phyloP scores from a whole-genome alignment of 2,888 invertebrate genomes.

The Ormia ochracea region DNA sequence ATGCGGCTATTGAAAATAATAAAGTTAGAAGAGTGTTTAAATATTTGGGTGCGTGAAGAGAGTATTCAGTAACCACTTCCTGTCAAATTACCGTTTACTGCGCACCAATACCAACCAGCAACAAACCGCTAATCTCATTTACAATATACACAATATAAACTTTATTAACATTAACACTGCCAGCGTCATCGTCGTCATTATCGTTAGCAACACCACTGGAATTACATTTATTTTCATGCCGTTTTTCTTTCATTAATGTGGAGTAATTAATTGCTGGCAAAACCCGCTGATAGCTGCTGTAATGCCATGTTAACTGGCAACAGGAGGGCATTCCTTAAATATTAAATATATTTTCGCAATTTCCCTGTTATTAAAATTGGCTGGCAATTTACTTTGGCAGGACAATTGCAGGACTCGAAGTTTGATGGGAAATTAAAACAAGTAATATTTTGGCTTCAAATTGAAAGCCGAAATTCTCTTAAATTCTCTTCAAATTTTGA shows the following conservation, averaged over 20 bases:
- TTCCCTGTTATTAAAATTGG: too few species aligned
- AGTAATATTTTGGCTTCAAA: too few species aligned
- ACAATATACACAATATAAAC: constrained; percentile 33
- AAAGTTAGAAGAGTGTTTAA: not conserved
- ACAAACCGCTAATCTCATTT: constrained; percentile 24
- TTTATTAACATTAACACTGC: constrained; percentile 34
- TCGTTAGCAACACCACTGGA: constrained; percentile 25
- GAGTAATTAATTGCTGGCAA: constrained; percentile 42
- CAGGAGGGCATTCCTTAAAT: not conserved
- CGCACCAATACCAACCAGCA: not conserved
- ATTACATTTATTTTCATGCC: constrained; percentile 29
- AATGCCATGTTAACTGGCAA: not conserved
- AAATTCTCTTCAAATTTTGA: too few species aligned
- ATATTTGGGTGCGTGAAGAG: not conserved
- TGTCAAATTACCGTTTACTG: not conserved
- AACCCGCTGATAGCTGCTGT: constrained; percentile 24
- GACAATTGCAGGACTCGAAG: too few species aligned
- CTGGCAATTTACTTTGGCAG: too few species aligned
- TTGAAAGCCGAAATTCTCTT: too few species aligned
- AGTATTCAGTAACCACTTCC: constrained; percentile 14
- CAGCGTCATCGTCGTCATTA: not conserved
- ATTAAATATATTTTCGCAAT: not conserved
- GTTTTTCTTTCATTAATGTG: constrained; percentile 37
- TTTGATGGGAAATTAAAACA: too few species aligned
- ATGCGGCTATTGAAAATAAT: not conserved